These are phyloP conservation scores for Rhinopithecus roxellana DNA, from an alignment of 2,113 vertebrate genomes.

Conservation along the genomic window DNA sequence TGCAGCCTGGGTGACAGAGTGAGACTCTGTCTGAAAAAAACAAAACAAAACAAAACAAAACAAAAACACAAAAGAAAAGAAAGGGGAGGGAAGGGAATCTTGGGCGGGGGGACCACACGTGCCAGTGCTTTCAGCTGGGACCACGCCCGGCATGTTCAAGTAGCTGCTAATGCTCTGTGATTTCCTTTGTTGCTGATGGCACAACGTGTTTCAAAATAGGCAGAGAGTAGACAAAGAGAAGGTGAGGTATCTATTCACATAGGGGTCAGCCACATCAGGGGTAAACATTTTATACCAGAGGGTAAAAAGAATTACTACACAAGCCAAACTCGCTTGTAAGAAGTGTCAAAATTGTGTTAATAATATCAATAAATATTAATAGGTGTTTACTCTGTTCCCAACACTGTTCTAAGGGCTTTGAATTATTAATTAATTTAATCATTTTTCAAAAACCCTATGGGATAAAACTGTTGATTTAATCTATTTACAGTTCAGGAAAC, in stretches of 20 bases:
- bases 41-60: too few relatives aligned
- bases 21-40: too few relatives aligned
- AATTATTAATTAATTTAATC: constrained; percentile 72
- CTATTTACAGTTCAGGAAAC: constrained; percentile 53
- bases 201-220: not conserved
- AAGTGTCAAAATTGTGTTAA: constrained; percentile 56
- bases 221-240: not conserved
- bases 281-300: constrained; percentile 2
- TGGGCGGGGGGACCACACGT: not conserved
- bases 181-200: not conserved
- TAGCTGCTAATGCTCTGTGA: not conserved
- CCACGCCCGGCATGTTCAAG: not conserved
- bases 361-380: constrained; percentile 68
- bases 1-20: too few relatives aligned
- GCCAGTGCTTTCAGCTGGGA: not conserved
- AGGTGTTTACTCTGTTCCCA: not conserved
- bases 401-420: constrained; percentile 42
- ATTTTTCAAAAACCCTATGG: constrained; percentile 20
- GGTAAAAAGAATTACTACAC: not conserved
- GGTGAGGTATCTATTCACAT: not conserved
- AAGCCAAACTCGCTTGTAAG: constrained; percentile 42
- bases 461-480: constrained; percentile 57
- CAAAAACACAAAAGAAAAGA: too few relatives aligned
- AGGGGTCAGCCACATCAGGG: not conserved
- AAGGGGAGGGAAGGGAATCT: not conserved